phyloP scores from a whole-genome alignment of 2,797 vertebrate species.

The Notamacropus eugenii region DNA sequence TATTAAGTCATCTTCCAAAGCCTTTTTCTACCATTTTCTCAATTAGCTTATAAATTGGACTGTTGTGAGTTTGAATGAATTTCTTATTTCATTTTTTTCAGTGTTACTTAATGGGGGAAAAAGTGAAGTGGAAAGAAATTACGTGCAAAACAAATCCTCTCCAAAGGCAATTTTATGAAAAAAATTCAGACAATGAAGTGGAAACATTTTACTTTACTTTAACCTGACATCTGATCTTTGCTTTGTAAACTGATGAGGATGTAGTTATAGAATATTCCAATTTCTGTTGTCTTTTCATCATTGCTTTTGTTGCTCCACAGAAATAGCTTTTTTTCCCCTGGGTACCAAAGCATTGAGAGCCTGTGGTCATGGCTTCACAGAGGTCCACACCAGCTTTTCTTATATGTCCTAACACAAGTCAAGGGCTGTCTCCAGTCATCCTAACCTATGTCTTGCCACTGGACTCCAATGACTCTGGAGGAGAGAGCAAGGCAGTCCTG shows the following conservation, averaged over 20 bases:
- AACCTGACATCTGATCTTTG: slow-evolving; percentile 5
- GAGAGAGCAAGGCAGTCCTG: background rate
- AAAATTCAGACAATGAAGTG: slow-evolving; percentile 30
- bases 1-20: slow-evolving; percentile 49
- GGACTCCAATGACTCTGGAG: background rate
- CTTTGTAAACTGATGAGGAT: slow-evolving; percentile 22
- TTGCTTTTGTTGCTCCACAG: slow-evolving; percentile 26
- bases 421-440: background rate
- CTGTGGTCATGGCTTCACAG: slow-evolving; percentile 59
- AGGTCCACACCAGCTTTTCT: slow-evolving; percentile 63
- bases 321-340: slow-evolving; percentile 15
- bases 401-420: slow-evolving; percentile 50
- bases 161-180: slow-evolving; percentile 34
- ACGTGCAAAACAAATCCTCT: background rate
- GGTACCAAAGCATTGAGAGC: slow-evolving; percentile 34
- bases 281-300: slow-evolving; percentile 43
- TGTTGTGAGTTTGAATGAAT: slow-evolving; percentile 18
- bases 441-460: background rate
- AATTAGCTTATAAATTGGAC: slow-evolving; percentile 27
- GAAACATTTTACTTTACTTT: slow-evolving; percentile 11
- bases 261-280: slow-evolving; percentile 30
- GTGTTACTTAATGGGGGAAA: background rate
- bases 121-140: slow-evolving; percentile 40
- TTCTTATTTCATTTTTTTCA: slow-evolving; percentile 52
- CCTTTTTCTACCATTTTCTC: background rate